These are phyloP conservation scores for Epizoanthus rinbou DNA, from an alignment of 92 coral and sea anemone genomes.

Conservation along the genomic window DNA sequence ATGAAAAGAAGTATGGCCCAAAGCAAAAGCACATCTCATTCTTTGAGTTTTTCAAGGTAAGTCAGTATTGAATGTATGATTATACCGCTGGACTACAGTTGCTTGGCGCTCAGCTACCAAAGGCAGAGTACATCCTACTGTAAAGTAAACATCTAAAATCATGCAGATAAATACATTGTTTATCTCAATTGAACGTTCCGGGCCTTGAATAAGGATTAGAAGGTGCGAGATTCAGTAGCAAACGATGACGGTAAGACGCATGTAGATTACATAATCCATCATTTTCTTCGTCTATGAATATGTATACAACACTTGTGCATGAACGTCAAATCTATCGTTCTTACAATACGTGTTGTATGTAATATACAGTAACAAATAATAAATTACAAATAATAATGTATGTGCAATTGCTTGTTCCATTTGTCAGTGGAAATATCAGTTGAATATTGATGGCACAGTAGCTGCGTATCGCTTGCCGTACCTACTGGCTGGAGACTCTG, in stretches of 20 bases:
- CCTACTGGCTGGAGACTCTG: slow-evolving; percentile 86
- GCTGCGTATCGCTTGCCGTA: slow-evolving; percentile 96
- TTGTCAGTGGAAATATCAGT: slow-evolving; percentile 88
- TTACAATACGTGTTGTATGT: background rate
- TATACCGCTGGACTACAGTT: too few relatives aligned
- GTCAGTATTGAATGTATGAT: background rate
- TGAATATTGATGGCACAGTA: slow-evolving; percentile 95
- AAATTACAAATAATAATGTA: background rate
- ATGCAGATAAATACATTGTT: too few relatives aligned
- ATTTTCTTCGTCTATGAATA: too few relatives aligned
- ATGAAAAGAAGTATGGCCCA: slow-evolving; percentile 95
- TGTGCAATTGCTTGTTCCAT: background rate
- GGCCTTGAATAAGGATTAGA: too few relatives aligned
- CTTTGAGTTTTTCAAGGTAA: slow-evolving; percentile 94
- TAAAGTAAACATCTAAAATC: too few relatives aligned
- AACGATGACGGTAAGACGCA: too few relatives aligned
- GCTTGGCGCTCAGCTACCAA: too few relatives aligned
- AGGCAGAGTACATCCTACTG: too few relatives aligned
- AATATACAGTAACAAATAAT: too few relatives aligned
- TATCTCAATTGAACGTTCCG: too few relatives aligned
- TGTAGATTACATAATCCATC: too few relatives aligned
- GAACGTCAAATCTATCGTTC: background rate
- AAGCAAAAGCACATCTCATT: slow-evolving; percentile 88
- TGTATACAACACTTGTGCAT: background rate
- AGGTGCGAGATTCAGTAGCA: too few relatives aligned